Evolutionary conservation across 2,888 invertebrate genomes (phyloP).

Genomic region (Actias luna): DNA sequence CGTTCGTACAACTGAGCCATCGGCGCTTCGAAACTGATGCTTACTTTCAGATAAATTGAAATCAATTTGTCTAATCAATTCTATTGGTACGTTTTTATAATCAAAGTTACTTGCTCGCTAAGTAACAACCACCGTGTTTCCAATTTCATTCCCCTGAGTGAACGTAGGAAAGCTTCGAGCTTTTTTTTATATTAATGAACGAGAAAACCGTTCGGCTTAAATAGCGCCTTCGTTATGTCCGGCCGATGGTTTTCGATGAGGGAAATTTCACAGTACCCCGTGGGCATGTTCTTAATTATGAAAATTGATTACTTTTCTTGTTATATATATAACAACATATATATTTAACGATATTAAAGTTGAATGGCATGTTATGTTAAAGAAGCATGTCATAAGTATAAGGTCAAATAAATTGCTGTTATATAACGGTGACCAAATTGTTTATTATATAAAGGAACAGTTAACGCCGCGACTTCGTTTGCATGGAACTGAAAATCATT

Average conservation of each 20-base stretch:
- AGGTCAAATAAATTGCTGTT: neutral
- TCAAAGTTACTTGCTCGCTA: neutral
- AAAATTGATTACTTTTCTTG: neutral
- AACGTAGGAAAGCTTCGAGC: neutral
- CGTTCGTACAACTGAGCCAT: no score
- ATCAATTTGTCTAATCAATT: neutral
- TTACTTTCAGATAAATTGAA: neutral
- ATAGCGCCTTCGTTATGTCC: neutral
- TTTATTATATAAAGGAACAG: no score
- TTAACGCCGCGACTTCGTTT: no score
- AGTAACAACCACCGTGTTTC: neutral
- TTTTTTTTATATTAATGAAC: neutral
- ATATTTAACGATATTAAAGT: neutral
- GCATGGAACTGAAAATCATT: no score
- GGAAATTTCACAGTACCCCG: neutral
- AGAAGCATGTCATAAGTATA: neutral
- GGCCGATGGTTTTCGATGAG: neutral
- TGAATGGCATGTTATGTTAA: neutral
- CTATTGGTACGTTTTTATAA: neutral
- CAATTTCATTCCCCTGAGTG: constrained; percentile 5
- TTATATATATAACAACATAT: neutral
- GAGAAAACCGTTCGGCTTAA: neutral
- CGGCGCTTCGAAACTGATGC: no score
- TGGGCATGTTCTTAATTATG: neutral
- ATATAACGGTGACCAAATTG: no score